A percentile compares a stretch with the other conserved stretches of the same genome.
phyloP scores from a whole-genome alignment of 2,113 vertebrate genomes.

The Lycocorax pyrrhopterus region DNA sequence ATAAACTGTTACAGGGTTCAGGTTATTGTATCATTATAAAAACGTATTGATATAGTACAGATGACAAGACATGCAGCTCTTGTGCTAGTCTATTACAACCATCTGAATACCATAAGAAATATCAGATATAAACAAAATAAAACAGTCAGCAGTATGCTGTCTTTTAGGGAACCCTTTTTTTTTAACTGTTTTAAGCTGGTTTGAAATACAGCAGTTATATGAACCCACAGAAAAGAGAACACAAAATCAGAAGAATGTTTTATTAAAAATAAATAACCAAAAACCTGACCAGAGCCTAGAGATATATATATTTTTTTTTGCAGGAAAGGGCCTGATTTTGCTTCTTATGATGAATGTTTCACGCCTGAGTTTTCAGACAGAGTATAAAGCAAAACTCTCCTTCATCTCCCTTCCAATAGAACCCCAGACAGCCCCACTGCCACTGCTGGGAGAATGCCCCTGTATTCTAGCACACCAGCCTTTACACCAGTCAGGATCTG shows the following conservation, averaged over 20 bases:
- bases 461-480: not conserved
- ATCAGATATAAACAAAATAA: constrained; percentile 31
- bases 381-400: not conserved
- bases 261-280: not conserved
- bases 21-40: constrained; percentile 79
- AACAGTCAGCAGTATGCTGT: constrained; percentile 11
- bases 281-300: not conserved
- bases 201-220: not conserved
- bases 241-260: not conserved
- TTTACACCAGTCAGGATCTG: not conserved
- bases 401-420: not conserved
- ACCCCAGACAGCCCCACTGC: not conserved
- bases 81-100: constrained; percentile 22
- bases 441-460: rapidly evolving
- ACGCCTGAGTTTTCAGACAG: not conserved
- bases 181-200: not conserved
- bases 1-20: constrained; percentile 75
- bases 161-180: constrained; percentile 2
- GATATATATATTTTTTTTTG: not conserved
- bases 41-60: constrained; percentile 71
- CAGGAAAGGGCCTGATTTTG: not conserved
- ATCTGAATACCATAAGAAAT: constrained; percentile 30
- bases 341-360: not conserved
- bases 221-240: not conserved
- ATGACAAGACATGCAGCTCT: constrained; percentile 64